These are phyloP conservation scores for Eulemur mongoz DNA, from an alignment of 2,797 vertebrate species.

Conservation along the genomic window DNA sequence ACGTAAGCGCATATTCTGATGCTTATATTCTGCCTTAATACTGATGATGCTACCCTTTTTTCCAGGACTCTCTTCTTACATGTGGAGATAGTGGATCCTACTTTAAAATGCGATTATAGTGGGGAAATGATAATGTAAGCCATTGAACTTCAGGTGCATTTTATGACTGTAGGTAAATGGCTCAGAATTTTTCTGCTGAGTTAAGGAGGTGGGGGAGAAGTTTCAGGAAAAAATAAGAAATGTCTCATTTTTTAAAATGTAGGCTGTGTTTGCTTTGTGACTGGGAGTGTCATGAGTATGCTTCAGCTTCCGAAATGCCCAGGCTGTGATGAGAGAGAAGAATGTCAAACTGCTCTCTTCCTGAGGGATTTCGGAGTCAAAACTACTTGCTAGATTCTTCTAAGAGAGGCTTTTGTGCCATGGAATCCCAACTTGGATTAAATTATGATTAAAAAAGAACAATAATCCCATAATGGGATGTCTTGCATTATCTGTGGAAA, in stretches of 20 bases:
- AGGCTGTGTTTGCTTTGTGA: neutral
- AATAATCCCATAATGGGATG: neutral
- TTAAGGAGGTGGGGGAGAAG: neutral
- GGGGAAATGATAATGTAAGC: slow-evolving; percentile 37
- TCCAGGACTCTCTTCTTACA: neutral
- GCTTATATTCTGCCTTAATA: neutral
- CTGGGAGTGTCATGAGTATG: neutral
- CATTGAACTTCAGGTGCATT: slow-evolving; percentile 54
- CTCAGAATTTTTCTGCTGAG: neutral
- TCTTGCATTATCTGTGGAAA: neutral
- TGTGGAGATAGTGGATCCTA: neutral
- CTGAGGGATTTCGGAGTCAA: neutral
- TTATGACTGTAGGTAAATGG: slow-evolving; percentile 72
- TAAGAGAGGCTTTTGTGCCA: neutral
- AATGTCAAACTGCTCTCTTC: neutral
- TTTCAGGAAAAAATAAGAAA: neutral
- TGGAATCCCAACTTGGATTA: neutral
- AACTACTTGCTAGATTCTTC: neutral
- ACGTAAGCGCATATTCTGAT: neutral
- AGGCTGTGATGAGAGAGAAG: neutral
- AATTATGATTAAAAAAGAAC: neutral
- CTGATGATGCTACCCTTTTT: neutral
- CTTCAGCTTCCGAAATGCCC: neutral
- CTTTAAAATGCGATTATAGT: slow-evolving; percentile 57
- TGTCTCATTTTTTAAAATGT: neutral